Base-by-base conservation (phyloP, 2,113 vertebrate species). In the Talpa occidentalis region DNA sequence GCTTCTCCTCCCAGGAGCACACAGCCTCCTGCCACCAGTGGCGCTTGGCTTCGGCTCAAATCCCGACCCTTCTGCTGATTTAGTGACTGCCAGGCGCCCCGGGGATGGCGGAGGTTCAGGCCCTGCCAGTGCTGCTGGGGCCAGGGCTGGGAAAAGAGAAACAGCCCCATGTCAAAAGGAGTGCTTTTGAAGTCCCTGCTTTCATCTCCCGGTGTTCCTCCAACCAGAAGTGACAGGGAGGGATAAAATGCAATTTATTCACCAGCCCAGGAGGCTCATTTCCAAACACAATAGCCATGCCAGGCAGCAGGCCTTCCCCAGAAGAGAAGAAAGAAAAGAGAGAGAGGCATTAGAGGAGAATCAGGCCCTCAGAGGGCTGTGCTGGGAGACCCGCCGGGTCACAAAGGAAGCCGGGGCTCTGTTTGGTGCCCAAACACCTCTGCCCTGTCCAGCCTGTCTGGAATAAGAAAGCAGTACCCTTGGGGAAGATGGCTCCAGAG, bases 161-260 rank as follows among this genome's bases (percentile, higher is more conserved):
- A 93, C 74, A 1, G 69, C 70, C 92, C 93, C 26, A 1, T 70
- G 90, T 90, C 88, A 85, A 93, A 97, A 94, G 40, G 92, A 91
- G 62, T 11, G 24, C 81, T 94, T 97, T 97, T 95, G 91, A 97
- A 69, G 84, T 87, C 87, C 83, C 37, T 26, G 94, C 79, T 97
- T 96, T 97, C 81, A 90, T 97, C 91, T 96, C 49, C 52, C 12
- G 0, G 3, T 86, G 88, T 79, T 66, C 37, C 89, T 42, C 95
- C 94, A 89, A 95, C 10, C 90, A 95, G 95, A 97, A 97, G 90
- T 73, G 85, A 95, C 89, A 95, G 72, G 78, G 64, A 97, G 60
- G 82, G 80, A 70, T 93, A 88, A 96, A 94, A 93, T 82, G 69
- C 40, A 82, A 89, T 97, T 89, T 96, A 83, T 93, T 94, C 94